Conservation (phyloP, 2,888 invertebrate species). For the Ectemnius cavifrons region DNA sequence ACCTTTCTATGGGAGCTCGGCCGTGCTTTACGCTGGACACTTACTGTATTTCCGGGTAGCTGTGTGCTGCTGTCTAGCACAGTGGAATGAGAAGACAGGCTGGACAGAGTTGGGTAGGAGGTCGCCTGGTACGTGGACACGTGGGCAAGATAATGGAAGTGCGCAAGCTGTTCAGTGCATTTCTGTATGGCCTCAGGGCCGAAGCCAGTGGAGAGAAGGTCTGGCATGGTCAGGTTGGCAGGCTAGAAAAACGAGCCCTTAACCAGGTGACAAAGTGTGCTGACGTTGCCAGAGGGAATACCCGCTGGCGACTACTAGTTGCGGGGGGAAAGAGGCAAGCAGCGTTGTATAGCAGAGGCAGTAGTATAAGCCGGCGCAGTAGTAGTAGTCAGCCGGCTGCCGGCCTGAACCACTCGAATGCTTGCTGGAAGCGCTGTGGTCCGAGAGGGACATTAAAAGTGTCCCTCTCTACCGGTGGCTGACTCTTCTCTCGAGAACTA, state of each 20-base stretch:
- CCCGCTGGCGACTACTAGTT: constrained; percentile 40
- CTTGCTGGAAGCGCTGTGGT: constrained; percentile 19
- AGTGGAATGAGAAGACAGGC: too few relatives aligned
- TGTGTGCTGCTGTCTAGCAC: not conserved
- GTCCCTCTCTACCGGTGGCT: constrained; percentile 32
- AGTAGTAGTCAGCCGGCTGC: constrained; percentile 32
- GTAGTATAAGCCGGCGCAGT: too few relatives aligned
- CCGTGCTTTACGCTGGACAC: not conserved
- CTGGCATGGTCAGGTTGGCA: constrained; percentile 20
- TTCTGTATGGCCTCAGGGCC: constrained; percentile 13
- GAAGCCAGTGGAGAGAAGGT: constrained; percentile 3
- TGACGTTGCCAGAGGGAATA: constrained; percentile 64
- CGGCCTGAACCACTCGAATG: constrained; percentile 16
- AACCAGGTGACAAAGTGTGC: constrained; percentile 64
- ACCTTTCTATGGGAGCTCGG: not conserved
- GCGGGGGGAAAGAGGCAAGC: not conserved
- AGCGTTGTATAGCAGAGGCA: too few relatives aligned
- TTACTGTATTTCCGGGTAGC: constrained; percentile 13
- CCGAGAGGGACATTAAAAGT: constrained; percentile 49
- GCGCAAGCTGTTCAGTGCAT: constrained; percentile 20
- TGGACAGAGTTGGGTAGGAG: too few relatives aligned
- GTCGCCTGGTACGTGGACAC: too few relatives aligned
- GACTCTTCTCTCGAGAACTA: constrained; percentile 29
- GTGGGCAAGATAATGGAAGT: not conserved
- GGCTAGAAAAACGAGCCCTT: constrained; percentile 58